These are phyloP conservation scores for Heloderma charlesbogerti DNA, from an alignment of 2,113 vertebrate genomes.

Conservation along the genomic window DNA sequence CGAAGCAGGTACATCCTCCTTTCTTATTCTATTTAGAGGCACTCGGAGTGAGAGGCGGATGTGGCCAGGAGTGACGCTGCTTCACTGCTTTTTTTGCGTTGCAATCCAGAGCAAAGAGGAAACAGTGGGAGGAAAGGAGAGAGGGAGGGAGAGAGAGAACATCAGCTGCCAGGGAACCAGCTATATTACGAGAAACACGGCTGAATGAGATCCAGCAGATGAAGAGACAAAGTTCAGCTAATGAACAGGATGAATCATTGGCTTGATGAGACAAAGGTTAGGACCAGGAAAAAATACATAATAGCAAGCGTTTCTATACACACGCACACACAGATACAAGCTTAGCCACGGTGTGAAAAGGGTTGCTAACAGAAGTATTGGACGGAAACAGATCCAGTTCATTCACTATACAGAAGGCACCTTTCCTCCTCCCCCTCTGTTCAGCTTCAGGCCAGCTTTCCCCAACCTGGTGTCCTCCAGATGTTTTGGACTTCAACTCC, in stretches of 20 bases:
- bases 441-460: too few relatives aligned
- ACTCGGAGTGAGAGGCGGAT: conserved; percentile 32
- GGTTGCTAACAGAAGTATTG: not conserved
- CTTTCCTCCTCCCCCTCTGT: too few relatives aligned
- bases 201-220: conserved; percentile 74
- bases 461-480: too few relatives aligned
- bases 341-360: not conserved
- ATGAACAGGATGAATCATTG: conserved; percentile 79
- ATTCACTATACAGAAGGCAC: too few relatives aligned
- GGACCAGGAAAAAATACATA: conserved; percentile 30
- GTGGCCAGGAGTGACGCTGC: conserved; percentile 39
- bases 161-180: conserved; percentile 69
- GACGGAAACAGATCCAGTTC: too few relatives aligned
- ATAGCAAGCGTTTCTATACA: not conserved
- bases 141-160: not conserved
- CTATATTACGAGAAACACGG: conserved; percentile 47
- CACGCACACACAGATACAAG: not conserved
- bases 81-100: too few relatives aligned
- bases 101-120: conserved; percentile 50
- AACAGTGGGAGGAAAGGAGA: not conserved
- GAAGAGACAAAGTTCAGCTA: conserved; percentile 75
- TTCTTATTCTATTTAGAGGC: not conserved
- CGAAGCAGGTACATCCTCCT: not conserved
- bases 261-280: conserved; percentile 75
- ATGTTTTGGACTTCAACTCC: too few relatives aligned